Evolutionary conservation across 2,888 invertebrate genomes (phyloP), one percentile per base, ranked within the genome.

Genomic region (Acanthosepion esculentum): DNA sequence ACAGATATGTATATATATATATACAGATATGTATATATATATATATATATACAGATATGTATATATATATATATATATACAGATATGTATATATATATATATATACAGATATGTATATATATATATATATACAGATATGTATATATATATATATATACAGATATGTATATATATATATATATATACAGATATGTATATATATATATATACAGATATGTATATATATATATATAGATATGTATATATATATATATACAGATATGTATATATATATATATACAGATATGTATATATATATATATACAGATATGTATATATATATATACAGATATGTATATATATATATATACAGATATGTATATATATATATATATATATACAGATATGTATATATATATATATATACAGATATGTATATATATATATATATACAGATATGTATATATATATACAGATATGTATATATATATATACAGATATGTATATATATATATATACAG

Each of bases 351-450:
- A 92, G 8, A 92, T 26, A 92, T 92, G 26, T 92, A 92, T 92
- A 23, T 92, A 92, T 92, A 92, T 92, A 92, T 92, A 29, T 92
- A 92, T 92, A 92, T 92, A 92, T 92, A 92, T 92, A 92, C 29
- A 29, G 8, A 48, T 92, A 92, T 26, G 29, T 48, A 48, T 48
- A 48, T 48, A 92, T 48, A 48, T 5, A 26, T 48, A 48, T 48
- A 48, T 48, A 92, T 92, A 20, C 5, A 92, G 20, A 48, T 48
- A 48, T 92, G 26, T 48, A 92, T 20, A 48, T 92, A 48, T 26
- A 48, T 48, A 48, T 92, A 48, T 92, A 48, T 92, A 48, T 48
- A 48, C 26, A 48, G 1, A 48, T 92, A 92, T 29, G 29, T 48
- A 48, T n/a, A 48, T 48, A 48, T 92, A 48, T 48, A 92, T 48